phyloP scores from a whole-genome alignment of 64 coral and sea anemone genomes.

The Stylophora pistillata region DNA sequence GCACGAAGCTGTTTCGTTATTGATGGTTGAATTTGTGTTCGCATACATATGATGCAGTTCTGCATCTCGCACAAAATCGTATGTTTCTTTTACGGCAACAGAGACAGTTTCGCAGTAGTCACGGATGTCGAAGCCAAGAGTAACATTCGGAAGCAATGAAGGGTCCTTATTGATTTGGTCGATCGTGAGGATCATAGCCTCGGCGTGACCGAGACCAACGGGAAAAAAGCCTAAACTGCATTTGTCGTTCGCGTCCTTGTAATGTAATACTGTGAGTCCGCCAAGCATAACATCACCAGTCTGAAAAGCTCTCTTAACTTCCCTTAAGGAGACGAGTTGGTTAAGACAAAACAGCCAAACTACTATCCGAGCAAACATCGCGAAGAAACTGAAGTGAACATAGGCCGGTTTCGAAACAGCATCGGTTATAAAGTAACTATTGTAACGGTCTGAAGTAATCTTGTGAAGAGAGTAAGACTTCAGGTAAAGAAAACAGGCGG shows the following conservation, averaged over 20 bases:
- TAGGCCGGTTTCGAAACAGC: not conserved
- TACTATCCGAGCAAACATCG: not conserved
- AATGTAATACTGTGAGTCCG: slow-evolving; percentile 47
- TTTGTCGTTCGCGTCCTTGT: slow-evolving; percentile 1
- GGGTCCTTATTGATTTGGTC: slow-evolving; percentile 59
- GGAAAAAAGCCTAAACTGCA: slow-evolving; percentile 35
- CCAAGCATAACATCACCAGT: slow-evolving; percentile 62
- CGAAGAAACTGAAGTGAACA: not conserved
- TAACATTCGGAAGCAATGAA: slow-evolving; percentile 32
- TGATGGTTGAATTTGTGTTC: not conserved
- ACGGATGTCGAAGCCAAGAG: slow-evolving; percentile 36
- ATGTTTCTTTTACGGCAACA: slow-evolving; percentile 36
- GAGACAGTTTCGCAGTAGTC: slow-evolving; percentile 31
- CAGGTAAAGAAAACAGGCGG: no score
- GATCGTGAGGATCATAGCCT: slow-evolving; percentile 70
- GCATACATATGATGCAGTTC: not conserved
- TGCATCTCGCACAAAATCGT: slow-evolving; percentile 4
- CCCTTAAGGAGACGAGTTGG: not conserved
- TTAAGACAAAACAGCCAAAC: not conserved
- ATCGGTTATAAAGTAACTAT: not conserved
- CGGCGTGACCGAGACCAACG: slow-evolving; percentile 39
- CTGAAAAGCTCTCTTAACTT: not conserved
- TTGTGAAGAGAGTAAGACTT: no score
- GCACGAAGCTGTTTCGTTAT: slow-evolving; percentile 16
- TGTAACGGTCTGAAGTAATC: no score